These are phyloP conservation scores for Podiceps cristatus DNA, from an alignment of 2,113 vertebrate genomes.

Conservation along the genomic window DNA sequence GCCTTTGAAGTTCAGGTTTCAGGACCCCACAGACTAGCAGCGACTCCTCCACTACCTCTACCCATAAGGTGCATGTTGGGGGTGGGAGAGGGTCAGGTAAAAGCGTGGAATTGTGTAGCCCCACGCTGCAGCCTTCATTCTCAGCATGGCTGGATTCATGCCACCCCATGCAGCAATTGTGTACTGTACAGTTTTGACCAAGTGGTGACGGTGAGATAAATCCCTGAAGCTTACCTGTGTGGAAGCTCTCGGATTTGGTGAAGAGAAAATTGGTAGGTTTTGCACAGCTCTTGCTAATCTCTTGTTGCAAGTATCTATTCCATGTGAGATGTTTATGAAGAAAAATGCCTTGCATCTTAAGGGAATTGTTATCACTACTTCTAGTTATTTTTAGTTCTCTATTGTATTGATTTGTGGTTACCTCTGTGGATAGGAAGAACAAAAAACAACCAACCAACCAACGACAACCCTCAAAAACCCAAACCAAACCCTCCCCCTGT, in stretches of 20 bases:
- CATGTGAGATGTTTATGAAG: neutral
- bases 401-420: neutral
- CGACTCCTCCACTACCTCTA: neutral
- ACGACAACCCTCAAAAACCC: neutral
- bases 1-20: neutral
- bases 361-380: neutral
- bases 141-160: neutral
- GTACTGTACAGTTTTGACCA: neutral
- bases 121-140: neutral
- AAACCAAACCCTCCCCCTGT: neutral
- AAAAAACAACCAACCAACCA: neutral
- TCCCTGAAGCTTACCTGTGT: neutral
- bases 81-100: neutral
- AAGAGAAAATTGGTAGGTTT: neutral
- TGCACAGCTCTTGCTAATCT: neutral
- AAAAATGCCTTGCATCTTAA: neutral
- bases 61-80: fast-evolving
- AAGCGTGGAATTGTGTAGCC: neutral
- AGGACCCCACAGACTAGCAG: neutral
- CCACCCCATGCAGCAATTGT: neutral
- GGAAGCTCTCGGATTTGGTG: neutral
- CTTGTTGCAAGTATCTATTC: neutral
- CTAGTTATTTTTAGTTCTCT: neutral
- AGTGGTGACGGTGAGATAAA: neutral
- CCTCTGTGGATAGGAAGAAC: neutral